Conservation (phyloP, 1,140 invertebrate species). For the Trypoxylus dichotomus region DNA sequence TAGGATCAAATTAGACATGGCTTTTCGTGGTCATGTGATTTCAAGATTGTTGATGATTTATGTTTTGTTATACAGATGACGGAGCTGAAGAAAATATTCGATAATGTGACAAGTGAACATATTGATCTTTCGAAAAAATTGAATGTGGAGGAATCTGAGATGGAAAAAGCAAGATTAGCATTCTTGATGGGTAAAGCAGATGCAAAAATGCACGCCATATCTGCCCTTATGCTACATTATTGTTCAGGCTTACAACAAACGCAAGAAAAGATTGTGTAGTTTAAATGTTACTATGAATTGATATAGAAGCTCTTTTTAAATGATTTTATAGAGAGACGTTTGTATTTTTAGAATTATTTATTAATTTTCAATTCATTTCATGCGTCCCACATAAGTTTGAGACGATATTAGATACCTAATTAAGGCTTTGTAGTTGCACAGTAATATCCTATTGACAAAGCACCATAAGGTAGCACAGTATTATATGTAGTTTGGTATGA, state of each 20-base stretch:
- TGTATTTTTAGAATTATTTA: neutral
- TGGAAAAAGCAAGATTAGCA: slow-evolving; percentile 59
- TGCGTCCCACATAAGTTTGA: neutral
- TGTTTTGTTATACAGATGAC: slow-evolving; percentile 60
- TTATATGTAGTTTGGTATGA: neutral
- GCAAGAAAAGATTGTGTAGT: slow-evolving; percentile 50
- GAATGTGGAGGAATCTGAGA: slow-evolving; percentile 56
- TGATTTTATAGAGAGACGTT: neutral
- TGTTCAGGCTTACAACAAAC: slow-evolving; percentile 73
- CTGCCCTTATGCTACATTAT: slow-evolving; percentile 82
- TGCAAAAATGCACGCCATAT: slow-evolving; percentile 75
- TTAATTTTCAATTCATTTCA: neutral
- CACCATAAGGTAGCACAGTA: slow-evolving; percentile 9
- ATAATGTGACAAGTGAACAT: slow-evolving; percentile 62
- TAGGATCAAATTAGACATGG: no score
- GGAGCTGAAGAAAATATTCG: slow-evolving; percentile 73
- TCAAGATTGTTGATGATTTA: no score
- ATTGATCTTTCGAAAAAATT: slow-evolving; percentile 54
- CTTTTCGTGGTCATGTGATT: no score
- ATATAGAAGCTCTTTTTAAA: neutral
- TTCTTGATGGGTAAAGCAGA: slow-evolving; percentile 67
- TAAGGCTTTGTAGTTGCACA: slow-evolving; percentile 5
- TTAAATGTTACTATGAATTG: slow-evolving; percentile 2
- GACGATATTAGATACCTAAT: neutral
- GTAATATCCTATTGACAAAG: neutral